phyloP scores from a whole-genome alignment of 2,888 invertebrate genomes.

The Andrena flavipes region DNA sequence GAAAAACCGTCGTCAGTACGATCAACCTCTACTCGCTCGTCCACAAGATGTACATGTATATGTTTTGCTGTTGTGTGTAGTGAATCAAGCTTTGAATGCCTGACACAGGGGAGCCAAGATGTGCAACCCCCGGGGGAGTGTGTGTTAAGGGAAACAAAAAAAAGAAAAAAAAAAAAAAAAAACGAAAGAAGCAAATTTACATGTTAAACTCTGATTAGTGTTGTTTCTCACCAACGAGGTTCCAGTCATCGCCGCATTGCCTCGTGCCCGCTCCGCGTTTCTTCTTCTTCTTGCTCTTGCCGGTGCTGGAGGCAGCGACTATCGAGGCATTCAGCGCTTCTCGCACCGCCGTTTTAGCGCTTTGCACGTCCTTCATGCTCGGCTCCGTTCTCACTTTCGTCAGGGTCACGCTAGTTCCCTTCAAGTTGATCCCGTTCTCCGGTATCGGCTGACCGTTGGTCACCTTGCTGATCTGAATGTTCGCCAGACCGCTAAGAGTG shows the following conservation, averaged over 20 bases:
- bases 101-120: slow-evolving; percentile 35
- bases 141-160: slow-evolving; percentile 64
- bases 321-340: slow-evolving; percentile 75
- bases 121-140: slow-evolving; percentile 41
- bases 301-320: slow-evolving; percentile 56
- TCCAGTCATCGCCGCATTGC: slow-evolving; percentile 84
- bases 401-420: slow-evolving; percentile 82
- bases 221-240: slow-evolving; percentile 84
- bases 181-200: slow-evolving; percentile 75
- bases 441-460: slow-evolving; percentile 82
- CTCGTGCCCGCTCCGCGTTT: slow-evolving; percentile 81
- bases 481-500: slow-evolving; percentile 79
- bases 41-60: slow-evolving; percentile 15
- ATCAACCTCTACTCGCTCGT: slow-evolving; percentile 43
- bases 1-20: slow-evolving; percentile 66
- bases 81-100: neutral
- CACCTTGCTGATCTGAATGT: slow-evolving; percentile 84
- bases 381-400: slow-evolving; percentile 79
- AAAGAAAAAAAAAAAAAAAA: slow-evolving; percentile 62
- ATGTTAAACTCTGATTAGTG: slow-evolving; percentile 77
- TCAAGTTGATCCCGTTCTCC: slow-evolving; percentile 82
- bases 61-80: neutral
- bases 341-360: slow-evolving; percentile 69
- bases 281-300: slow-evolving; percentile 83
- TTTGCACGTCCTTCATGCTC: slow-evolving; percentile 62